A percentile compares a stretch with the other conserved stretches of the same genome.
Conservation (phyloP, 1,140 invertebrate genomes). For the Drosophila kurseongensis region DNA sequence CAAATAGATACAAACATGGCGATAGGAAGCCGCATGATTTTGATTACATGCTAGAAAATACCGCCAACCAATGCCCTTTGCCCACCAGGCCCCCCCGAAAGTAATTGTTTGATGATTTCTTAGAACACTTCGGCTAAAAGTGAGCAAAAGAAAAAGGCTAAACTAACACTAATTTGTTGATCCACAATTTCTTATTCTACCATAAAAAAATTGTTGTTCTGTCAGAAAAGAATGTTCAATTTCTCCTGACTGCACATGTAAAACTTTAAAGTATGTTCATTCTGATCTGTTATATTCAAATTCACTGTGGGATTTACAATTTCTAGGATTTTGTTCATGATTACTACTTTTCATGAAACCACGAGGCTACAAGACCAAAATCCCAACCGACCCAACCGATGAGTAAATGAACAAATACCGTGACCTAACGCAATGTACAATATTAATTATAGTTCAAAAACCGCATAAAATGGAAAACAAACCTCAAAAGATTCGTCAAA, state of each 20-base stretch:
- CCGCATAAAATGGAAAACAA: conserved; percentile 25
- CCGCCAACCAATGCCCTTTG: conserved; percentile 19
- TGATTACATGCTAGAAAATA: conserved; percentile 40
- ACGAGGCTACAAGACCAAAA: too few relatives aligned
- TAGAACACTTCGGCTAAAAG: background rate
- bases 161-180: conserved; percentile 23
- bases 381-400: background rate
- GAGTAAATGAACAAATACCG: conserved; percentile 18
- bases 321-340: too few relatives aligned
- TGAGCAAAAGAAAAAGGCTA: conserved; percentile 5
- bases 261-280: too few relatives aligned
- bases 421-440: conserved; percentile 65
- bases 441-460: conserved; percentile 16
- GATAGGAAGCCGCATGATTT: conserved; percentile 53
- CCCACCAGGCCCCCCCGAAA: conserved; percentile 12
- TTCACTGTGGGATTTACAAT: too few relatives aligned
- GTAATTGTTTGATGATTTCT: conserved; percentile 33
- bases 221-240: background rate
- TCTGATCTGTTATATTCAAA: too few relatives aligned
- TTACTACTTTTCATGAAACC: too few relatives aligned
- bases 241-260: background rate
- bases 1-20: conserved; percentile 3
- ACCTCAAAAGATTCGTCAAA: conserved; percentile 22
- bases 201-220: conserved; percentile 3
- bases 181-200: conserved; percentile 12